These are phyloP conservation scores for Tipula unca DNA, from an alignment of 2,888 invertebrate species.

Conservation along the genomic window DNA sequence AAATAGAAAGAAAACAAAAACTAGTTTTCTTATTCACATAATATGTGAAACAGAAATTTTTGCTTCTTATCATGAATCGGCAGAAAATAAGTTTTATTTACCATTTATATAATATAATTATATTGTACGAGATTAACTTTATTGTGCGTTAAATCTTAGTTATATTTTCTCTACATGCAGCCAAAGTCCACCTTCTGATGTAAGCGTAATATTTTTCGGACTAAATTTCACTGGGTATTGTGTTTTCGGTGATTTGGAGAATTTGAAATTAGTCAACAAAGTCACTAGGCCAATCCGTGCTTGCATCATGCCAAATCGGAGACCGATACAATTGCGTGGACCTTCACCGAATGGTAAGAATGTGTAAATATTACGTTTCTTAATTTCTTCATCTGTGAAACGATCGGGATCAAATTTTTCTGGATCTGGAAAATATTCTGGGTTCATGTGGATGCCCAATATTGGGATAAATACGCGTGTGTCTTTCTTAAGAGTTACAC, in stretches of 20 bases:
- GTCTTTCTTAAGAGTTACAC: constrained; percentile 29
- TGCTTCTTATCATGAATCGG: not conserved
- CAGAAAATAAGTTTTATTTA: not conserved
- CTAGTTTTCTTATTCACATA: not conserved
- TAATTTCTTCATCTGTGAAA: constrained; percentile 30
- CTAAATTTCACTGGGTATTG: constrained; percentile 18
- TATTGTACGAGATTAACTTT: not conserved
- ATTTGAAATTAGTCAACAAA: constrained; percentile 32
- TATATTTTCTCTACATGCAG: constrained; percentile 27
- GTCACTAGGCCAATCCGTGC: constrained; percentile 32
- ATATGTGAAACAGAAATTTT: not conserved
- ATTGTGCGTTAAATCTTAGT: not conserved
- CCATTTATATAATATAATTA: not conserved
- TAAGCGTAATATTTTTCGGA: not conserved
- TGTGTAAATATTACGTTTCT: constrained; percentile 30
- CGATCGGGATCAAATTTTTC: constrained; percentile 36
- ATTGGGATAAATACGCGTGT: constrained; percentile 30
- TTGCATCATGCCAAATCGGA: constrained; percentile 39
- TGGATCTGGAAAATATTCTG: constrained; percentile 34
- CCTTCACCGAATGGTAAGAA: constrained; percentile 37
- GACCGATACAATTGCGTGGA: constrained; percentile 37
- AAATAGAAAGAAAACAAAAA: not conserved
- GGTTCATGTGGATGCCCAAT: constrained; percentile 34
- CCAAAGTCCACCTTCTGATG: constrained; percentile 19
- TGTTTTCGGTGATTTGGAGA: constrained; percentile 27